phyloP scores from a whole-genome alignment of 2,888 invertebrate species.

The Tetrapedia diversipes region DNA sequence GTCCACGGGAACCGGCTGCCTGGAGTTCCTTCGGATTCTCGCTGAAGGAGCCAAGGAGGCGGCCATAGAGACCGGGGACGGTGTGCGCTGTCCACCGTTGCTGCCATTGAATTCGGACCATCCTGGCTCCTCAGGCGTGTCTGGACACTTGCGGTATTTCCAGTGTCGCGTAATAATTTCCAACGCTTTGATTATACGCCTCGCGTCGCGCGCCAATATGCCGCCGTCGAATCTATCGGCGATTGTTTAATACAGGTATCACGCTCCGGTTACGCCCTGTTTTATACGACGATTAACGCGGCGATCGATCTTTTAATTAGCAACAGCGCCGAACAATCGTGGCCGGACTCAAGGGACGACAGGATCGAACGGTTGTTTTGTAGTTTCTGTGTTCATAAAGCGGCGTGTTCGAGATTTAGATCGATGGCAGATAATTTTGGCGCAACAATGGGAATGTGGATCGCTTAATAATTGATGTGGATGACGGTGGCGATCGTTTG shows the following conservation, averaged over 20 bases:
- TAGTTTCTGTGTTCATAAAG: too few relatives aligned
- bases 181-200: constrained; percentile 49
- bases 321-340: too few relatives aligned
- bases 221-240: not conserved
- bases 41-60: constrained; percentile 63
- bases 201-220: constrained; percentile 8
- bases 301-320: not conserved
- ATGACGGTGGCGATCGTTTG: too few relatives aligned
- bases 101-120: constrained; percentile 60
- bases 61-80: constrained; percentile 10
- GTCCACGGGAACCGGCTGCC: constrained; percentile 66
- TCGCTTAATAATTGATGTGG: too few relatives aligned
- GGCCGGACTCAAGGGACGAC: too few relatives aligned
- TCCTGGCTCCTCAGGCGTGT: constrained; percentile 42
- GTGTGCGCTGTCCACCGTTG: constrained; percentile 52
- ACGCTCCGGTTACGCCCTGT: not conserved
- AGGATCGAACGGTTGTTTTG: too few relatives aligned
- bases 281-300: not conserved
- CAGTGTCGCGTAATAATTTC: constrained; percentile 51
- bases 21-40: constrained; percentile 76
- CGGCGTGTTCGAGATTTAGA: too few relatives aligned
- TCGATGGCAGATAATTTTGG: too few relatives aligned
- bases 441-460: too few relatives aligned
- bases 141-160: constrained; percentile 58
- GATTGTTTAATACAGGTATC: constrained; percentile 7